These are phyloP conservation scores for Desoria tigrina DNA, from an alignment of 2,888 invertebrate species.

Conservation along the genomic window DNA sequence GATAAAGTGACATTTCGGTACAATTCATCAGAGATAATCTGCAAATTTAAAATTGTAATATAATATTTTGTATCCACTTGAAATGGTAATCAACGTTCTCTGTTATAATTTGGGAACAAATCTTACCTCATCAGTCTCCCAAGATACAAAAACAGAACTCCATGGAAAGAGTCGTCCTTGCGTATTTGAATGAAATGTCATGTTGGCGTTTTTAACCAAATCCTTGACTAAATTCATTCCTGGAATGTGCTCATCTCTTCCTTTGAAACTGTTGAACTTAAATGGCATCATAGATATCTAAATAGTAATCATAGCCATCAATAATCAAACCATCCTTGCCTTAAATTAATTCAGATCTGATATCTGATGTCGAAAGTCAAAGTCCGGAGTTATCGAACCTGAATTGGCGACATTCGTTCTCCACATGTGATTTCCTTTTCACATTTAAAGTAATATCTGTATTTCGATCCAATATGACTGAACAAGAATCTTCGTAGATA, in stretches of 20 bases:
- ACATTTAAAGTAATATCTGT: slow-evolving; percentile 66
- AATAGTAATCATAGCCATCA: slow-evolving; percentile 38
- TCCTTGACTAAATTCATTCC: slow-evolving; percentile 66
- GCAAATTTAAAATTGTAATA: slow-evolving; percentile 22
- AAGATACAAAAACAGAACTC: slow-evolving; percentile 71
- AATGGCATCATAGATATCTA: slow-evolving; percentile 67
- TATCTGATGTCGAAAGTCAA: neutral
- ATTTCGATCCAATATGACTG: slow-evolving; percentile 69
- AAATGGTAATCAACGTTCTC: no score
- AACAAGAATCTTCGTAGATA: slow-evolving; percentile 71
- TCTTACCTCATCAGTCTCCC: slow-evolving; percentile 72
- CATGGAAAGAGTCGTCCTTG: slow-evolving; percentile 69
- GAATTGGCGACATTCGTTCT: slow-evolving; percentile 62
- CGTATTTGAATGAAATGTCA: slow-evolving; percentile 61
- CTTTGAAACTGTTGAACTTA: slow-evolving; percentile 60
- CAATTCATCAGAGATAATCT: slow-evolving; percentile 71
- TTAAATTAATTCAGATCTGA: neutral
- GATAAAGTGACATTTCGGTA: slow-evolving; percentile 74
- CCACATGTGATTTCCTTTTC: slow-evolving; percentile 66
- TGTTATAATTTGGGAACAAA: neutral
- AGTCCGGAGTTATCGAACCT: slow-evolving; percentile 56
- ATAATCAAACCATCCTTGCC: neutral
- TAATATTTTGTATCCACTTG: neutral
- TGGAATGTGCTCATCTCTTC: slow-evolving; percentile 69
- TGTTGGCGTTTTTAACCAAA: slow-evolving; percentile 64